Conservation (phyloP, 2,113 vertebrate species). For the Entomyzon cyanotis region DNA sequence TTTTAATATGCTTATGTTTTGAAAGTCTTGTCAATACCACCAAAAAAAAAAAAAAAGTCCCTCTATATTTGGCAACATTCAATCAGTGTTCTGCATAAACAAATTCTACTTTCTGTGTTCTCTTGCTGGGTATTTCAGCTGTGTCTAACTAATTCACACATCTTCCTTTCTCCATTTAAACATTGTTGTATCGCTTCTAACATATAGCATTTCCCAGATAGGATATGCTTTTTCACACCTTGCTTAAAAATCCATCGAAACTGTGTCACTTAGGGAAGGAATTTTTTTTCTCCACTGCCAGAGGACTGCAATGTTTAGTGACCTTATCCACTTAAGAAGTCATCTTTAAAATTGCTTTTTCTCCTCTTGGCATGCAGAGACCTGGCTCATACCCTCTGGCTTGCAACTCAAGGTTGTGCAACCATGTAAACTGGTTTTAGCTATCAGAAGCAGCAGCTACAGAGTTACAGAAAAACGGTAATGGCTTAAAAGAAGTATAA, state of each 20-base stretch:
- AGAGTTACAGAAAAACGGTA: neutral
- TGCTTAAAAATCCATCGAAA: conserved; percentile 4
- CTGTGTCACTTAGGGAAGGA: neutral
- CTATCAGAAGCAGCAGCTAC: neutral
- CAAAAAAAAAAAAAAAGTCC: neutral
- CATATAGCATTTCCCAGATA: neutral
- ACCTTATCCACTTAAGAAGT: conserved; percentile 18
- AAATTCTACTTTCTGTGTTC: neutral
- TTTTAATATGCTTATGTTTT: neutral
- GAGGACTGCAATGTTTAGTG: neutral
- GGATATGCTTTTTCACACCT: neutral
- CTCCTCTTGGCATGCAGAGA: neutral
- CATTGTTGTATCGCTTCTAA: neutral
- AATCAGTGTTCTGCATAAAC: neutral
- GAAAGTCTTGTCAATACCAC: neutral
- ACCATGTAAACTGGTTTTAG: neutral
- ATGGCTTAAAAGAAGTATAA: neutral
- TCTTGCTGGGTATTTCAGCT: neutral
- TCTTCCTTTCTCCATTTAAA: neutral
- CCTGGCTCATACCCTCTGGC: neutral
- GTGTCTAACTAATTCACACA: neutral
- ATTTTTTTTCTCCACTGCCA: neutral
- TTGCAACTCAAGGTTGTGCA: neutral
- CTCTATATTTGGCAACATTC: neutral
- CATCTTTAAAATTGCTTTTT: conserved; percentile 9